Evolutionary conservation across 2,797 vertebrate species (phyloP).

Genomic region (Podargus strigoides): DNA sequence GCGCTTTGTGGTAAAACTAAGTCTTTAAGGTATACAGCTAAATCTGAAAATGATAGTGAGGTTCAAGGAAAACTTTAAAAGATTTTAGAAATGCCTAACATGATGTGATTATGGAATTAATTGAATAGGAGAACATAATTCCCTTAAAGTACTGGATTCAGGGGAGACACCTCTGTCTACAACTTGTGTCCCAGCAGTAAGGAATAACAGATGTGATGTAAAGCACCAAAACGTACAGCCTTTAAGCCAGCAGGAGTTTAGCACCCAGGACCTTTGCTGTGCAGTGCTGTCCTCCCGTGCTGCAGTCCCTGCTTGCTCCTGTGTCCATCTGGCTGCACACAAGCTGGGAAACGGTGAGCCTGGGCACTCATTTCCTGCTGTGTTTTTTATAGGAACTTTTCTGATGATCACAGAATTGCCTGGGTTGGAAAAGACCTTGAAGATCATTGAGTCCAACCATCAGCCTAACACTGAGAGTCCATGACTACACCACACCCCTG

Average conservation of each 20-base stretch:
- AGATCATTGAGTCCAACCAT: no score
- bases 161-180: neutral
- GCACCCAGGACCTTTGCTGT: neutral
- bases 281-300: neutral
- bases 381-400: neutral
- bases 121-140: neutral
- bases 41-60: neutral
- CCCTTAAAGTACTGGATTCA: neutral
- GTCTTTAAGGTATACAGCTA: neutral
- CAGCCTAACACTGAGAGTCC: no score
- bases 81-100: neutral
- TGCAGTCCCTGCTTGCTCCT: neutral
- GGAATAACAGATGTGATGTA: neutral
- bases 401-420: no score
- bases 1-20: neutral
- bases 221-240: neutral
- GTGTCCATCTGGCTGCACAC: accelerated
- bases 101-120: neutral
- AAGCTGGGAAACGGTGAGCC: neutral
- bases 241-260: neutral
- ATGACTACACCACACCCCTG: no score
- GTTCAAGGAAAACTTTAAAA: neutral
- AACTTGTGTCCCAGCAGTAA: neutral
- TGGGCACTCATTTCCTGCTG: neutral
- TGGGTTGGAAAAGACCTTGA: no score